Percentiles rank a stretch among this genome's conserved stretches.
Evolutionary conservation across 1,140 invertebrate species (phyloP).

Genomic region (Liolophura sinensis): DNA sequence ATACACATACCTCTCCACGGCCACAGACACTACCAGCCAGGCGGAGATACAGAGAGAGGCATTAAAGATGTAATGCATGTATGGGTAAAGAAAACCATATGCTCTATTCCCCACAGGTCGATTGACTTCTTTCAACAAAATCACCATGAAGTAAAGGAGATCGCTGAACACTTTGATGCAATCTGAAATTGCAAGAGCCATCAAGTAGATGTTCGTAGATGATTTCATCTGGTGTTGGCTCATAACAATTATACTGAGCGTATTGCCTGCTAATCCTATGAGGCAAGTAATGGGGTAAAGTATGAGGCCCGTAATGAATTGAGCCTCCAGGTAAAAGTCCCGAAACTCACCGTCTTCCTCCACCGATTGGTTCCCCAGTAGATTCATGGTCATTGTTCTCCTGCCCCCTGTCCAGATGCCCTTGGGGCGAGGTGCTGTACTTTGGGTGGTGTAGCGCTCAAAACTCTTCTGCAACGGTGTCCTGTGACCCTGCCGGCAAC

Average conservation of each 20-base stretch:
- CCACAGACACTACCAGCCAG: constrained; percentile 92
- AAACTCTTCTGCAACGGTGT: no score
- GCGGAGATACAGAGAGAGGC: constrained; percentile 65
- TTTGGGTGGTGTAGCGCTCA: no score
- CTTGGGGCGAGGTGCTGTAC: no score
- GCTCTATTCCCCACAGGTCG: constrained; percentile 36
- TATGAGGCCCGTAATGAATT: constrained; percentile 57
- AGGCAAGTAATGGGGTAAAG: constrained; percentile 72
- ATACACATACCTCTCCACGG: constrained; percentile 91
- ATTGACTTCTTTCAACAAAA: constrained; percentile 56
- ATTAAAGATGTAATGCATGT: constrained; percentile 55
- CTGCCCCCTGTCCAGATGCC: no score
- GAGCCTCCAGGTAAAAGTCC: constrained; percentile 43
- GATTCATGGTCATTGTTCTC: no score
- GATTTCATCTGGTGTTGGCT: constrained; percentile 73
- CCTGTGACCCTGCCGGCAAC: no score
- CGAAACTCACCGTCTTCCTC: constrained; percentile 23
- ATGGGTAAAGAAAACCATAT: constrained; percentile 48
- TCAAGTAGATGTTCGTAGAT: constrained; percentile 75
- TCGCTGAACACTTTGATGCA: constrained; percentile 72
- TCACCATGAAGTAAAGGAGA: constrained; percentile 70
- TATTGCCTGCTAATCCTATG: constrained; percentile 74
- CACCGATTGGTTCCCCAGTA: no score
- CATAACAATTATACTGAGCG: constrained; percentile 74
- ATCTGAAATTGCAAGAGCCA: constrained; percentile 74